These are phyloP conservation scores for Galago senegalensis DNA, from an alignment of 2,797 vertebrate genomes.

Conservation along the genomic window DNA sequence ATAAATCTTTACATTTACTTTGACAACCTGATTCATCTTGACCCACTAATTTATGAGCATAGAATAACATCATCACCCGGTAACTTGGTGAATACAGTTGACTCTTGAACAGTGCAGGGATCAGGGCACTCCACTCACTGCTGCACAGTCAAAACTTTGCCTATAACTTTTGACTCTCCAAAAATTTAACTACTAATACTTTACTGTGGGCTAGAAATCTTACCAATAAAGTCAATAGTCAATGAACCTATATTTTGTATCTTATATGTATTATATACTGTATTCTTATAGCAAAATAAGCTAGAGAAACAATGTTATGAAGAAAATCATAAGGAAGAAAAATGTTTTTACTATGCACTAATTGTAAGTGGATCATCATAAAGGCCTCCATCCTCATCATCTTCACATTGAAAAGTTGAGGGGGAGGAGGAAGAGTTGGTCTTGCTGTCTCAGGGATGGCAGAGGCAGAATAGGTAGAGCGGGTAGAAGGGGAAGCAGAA, in stretches of 20 bases:
- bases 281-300: not conserved
- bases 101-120: not conserved
- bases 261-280: not conserved
- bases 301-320: not conserved
- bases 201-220: not conserved
- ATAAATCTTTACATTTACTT: not conserved
- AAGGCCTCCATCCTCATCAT: not conserved
- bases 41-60: not conserved
- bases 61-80: not conserved
- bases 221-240: not conserved
- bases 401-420: not conserved
- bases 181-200: not conserved
- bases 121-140: not conserved
- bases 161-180: not conserved
- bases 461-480: not conserved
- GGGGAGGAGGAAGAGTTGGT: not conserved
- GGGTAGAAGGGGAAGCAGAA: not conserved
- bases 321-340: not conserved
- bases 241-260: not conserved
- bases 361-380: not conserved
- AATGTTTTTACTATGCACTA: not conserved
- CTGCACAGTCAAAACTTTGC: not conserved
- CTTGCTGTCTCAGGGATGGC: not conserved
- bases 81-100: constrained; percentile 14
- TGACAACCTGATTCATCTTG: not conserved